Conservation (phyloP, 2,888 invertebrate genomes). For the Plebejus argus region DNA sequence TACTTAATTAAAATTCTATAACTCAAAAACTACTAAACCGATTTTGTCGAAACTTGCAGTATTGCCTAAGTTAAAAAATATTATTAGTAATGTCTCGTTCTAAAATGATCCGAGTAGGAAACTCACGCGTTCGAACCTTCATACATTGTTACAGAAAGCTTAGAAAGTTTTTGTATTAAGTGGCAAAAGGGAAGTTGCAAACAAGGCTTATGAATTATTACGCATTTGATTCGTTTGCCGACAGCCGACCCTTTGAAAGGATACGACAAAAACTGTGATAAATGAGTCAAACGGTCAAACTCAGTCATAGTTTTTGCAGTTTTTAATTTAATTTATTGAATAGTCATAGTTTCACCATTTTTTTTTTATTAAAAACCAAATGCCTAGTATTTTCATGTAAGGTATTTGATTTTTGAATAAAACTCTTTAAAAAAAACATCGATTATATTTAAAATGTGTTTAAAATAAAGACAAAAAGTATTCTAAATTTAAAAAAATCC, state of each 20-base stretch:
- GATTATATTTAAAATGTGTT: no score
- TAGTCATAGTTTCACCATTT: not conserved
- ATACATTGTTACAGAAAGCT: conserved; percentile 11
- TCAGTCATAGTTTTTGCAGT: not conserved
- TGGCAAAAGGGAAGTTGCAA: conserved; percentile 11
- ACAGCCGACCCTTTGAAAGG: not conserved
- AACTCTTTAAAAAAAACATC: no score
- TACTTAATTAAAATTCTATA: no score
- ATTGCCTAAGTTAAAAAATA: no score
- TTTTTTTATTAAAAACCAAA: no score
- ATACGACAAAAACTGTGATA: not conserved
- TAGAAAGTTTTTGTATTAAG: conserved; percentile 16
- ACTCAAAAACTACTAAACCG: no score
- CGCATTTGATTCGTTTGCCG: conserved; percentile 3
- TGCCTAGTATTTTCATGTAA: no score
- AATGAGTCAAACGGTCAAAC: not conserved
- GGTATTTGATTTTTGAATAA: no score
- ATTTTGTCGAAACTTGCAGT: no score
- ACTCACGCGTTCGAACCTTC: not conserved
- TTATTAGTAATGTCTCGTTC: not conserved
- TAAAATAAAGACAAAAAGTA: no score
- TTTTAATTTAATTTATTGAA: not conserved
- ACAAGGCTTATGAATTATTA: conserved; percentile 15
- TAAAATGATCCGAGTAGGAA: not conserved
- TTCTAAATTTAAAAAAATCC: no score